These are phyloP conservation scores for Gortyna flavago DNA, from an alignment of 2,888 invertebrate species.

Conservation along the genomic window DNA sequence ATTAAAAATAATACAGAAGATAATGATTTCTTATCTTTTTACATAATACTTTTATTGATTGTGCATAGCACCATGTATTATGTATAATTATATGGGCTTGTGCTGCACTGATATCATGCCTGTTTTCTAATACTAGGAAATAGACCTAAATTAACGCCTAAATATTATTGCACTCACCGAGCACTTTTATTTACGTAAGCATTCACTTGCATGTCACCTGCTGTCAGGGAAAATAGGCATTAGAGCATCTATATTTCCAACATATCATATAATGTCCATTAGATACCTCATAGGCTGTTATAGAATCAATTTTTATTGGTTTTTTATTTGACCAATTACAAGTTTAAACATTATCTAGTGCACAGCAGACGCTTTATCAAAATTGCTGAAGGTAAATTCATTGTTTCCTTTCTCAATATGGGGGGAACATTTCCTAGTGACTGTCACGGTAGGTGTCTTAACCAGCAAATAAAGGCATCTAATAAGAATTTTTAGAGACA, in stretches of 20 bases:
- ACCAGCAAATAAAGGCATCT: neutral
- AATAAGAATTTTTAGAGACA: too few species aligned
- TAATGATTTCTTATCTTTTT: slow-evolving; percentile 6
- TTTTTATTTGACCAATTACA: neutral
- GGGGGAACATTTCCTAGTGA: neutral
- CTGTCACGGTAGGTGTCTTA: neutral
- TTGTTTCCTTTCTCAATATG: neutral
- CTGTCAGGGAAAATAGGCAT: too few species aligned
- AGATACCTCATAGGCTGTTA: too few species aligned
- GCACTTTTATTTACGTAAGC: too few species aligned
- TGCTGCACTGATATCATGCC: neutral
- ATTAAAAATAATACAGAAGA: slow-evolving; percentile 9
- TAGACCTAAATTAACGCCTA: neutral
- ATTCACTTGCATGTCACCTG: too few species aligned
- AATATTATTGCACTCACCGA: neutral
- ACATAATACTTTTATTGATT: slow-evolving; percentile 10
- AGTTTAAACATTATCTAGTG: neutral
- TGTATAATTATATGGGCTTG: neutral
- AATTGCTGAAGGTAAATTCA: too few species aligned
- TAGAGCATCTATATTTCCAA: too few species aligned
- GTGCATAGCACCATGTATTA: neutral
- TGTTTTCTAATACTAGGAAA: too few species aligned
- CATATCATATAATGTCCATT: too few species aligned
- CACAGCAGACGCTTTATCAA: neutral
- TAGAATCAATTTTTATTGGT: too few species aligned